A percentile compares a stretch with the other conserved stretches of the same genome.
These are phyloP conservation scores for Notodonta ziczac DNA, from an alignment of 2,888 invertebrate genomes.

Conservation along the genomic window DNA sequence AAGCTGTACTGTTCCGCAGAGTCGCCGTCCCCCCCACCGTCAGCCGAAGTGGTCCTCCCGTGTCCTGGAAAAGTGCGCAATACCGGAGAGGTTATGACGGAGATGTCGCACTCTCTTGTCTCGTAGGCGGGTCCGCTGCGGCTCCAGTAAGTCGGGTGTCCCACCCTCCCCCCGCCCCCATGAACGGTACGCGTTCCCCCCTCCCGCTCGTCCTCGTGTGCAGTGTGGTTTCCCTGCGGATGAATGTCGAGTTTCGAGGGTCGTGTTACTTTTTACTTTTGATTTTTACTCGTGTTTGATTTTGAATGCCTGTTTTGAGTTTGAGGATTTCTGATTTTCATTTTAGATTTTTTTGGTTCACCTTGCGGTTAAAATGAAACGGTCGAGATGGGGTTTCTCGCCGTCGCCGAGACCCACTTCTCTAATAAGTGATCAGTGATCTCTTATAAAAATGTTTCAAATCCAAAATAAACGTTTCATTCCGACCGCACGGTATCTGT, in stretches of 20 bases:
- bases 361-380: background rate
- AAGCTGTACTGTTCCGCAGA: conserved; percentile 54
- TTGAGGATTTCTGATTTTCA: background rate
- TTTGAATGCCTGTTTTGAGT: conserved; percentile 3
- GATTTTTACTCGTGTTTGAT: background rate
- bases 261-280: background rate
- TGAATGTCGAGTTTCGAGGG: background rate
- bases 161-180: conserved; percentile 33
- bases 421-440: too few relatives aligned
- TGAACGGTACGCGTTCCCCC: conserved; percentile 12
- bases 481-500: background rate
- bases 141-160: conserved; percentile 66
- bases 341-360: background rate
- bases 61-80: conserved; percentile 75
- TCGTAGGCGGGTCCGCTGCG: conserved; percentile 48
- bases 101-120: conserved; percentile 56
- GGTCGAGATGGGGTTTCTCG: background rate
- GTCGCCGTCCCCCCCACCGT: conserved; percentile 42
- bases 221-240: conserved; percentile 24
- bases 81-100: conserved; percentile 59
- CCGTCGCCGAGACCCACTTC: too few relatives aligned
- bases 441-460: background rate
- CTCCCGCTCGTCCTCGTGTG: conserved; percentile 32
- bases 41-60: conserved; percentile 68
- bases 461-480: background rate